phyloP scores from a whole-genome alignment of 2,888 invertebrate species.

The Tortrix viridana region DNA sequence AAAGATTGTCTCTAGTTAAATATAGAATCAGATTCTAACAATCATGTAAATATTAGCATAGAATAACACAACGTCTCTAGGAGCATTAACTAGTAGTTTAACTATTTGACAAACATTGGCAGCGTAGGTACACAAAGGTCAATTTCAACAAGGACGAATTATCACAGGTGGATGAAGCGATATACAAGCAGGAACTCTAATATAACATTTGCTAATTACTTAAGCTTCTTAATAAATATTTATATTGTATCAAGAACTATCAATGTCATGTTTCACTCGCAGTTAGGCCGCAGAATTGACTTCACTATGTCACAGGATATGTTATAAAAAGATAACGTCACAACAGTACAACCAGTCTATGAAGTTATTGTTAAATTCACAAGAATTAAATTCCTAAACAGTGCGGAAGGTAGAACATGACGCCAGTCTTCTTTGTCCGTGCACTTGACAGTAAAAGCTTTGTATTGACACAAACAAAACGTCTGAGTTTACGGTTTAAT shows the following conservation, averaged over 20 bases:
- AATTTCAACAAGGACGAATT: slow-evolving; percentile 67
- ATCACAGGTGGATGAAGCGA: slow-evolving; percentile 81
- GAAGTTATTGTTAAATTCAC: slow-evolving; percentile 61
- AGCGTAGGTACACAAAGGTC: slow-evolving; percentile 58
- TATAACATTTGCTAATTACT: slow-evolving; percentile 56
- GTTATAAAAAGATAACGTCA: slow-evolving; percentile 61
- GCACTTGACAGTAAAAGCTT: slow-evolving; percentile 82
- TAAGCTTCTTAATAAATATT: slow-evolving; percentile 46
- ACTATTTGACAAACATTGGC: slow-evolving; percentile 60
- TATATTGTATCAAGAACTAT: slow-evolving; percentile 52
- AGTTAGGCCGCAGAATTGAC: slow-evolving; percentile 74
- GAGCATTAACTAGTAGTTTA: slow-evolving; percentile 51
- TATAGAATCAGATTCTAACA: slow-evolving; percentile 51
- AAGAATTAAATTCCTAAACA: slow-evolving; percentile 58
- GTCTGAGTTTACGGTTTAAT: slow-evolving; percentile 76
- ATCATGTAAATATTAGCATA: slow-evolving; percentile 48
- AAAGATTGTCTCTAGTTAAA: slow-evolving; percentile 42
- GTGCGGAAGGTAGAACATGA: slow-evolving; percentile 59
- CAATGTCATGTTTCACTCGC: slow-evolving; percentile 58
- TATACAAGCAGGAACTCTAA: slow-evolving; percentile 81
- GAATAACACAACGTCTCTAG: slow-evolving; percentile 62
- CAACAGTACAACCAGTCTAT: slow-evolving; percentile 60
- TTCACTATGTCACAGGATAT: slow-evolving; percentile 69
- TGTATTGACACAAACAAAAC: slow-evolving; percentile 84
- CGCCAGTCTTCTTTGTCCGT: slow-evolving; percentile 80